Evolutionary conservation across 2,888 invertebrate genomes (phyloP), one percentile per base, ranked within the genome.

Genomic region (Ommatoiulus sabulosus): DNA sequence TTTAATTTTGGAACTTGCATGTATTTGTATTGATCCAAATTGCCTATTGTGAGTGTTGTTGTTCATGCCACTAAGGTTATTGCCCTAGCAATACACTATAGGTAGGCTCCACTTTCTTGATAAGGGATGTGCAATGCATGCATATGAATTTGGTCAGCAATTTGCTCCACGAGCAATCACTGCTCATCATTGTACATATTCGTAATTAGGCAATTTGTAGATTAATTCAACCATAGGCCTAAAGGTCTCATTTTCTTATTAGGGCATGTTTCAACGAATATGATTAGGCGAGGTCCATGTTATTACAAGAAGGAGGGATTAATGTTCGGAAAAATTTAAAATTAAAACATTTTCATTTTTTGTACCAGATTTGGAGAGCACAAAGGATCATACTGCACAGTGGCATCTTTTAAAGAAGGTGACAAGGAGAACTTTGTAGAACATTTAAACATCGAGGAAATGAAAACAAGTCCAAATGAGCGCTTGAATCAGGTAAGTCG

Each of bases 371-470:
- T 94, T 91, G 94, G 94, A 91, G 94, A 94, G 92, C 94, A 94
- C 91, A 94, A 94, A 93, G 94, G 94, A 90, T 94, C 94, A 91
- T 94, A 94, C 92, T 94, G 94, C 92, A 94, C 94, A 90, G 92
- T 94, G 92, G 94, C 94, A 90, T 94, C 94, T 89, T 94, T 94
- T 90, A 93, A 92, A 44, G 92, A 93, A 48, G 89, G 87, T 15
- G 85, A 87, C 52, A 84, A 87, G 48, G 89, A 89, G 48, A 84
- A 87, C 80, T 89, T 72, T 24, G 84, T 57, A 1, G 87, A 89
- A 6, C 44, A 48, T 43, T 84, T 84, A 20, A 87, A 89, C 80
- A 80, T 80, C 7, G 89, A 87, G 3, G 85, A 88, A 84, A 20
- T 43, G 84, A 10, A 12, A 15, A 8, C 7, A 24, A 35, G 10